Conservation (phyloP, 2,113 vertebrate species). For the Lynx canadensis region DNA sequence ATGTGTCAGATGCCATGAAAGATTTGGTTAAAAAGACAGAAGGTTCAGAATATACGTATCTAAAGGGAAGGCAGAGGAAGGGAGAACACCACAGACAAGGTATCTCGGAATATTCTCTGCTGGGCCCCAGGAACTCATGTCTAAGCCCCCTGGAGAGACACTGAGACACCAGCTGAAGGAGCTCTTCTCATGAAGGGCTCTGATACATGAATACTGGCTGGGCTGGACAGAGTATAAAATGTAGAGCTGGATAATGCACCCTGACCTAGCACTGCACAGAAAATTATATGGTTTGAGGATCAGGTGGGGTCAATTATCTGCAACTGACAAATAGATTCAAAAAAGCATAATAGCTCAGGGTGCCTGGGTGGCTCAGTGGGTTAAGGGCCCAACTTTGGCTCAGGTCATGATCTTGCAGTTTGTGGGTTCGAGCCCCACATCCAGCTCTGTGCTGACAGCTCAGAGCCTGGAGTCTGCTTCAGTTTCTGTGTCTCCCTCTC, state of each 20-base stretch:
- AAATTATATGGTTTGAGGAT: neutral
- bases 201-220: neutral
- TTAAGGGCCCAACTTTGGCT: no score
- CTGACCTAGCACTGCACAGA: neutral
- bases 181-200: neutral
- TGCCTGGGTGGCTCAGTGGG: no score
- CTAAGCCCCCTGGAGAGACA: neutral
- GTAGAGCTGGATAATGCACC: neutral
- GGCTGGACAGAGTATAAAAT: neutral
- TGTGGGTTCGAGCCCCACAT: no score
- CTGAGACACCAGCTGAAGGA: neutral
- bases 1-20: neutral
- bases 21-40: neutral
- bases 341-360: neutral
- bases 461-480: no score
- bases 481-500: no score
- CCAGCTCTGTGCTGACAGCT: no score
- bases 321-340: neutral
- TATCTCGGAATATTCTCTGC: neutral
- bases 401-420: no score
- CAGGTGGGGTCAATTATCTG: neutral
- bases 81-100: neutral
- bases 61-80: neutral
- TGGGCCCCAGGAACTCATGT: neutral
- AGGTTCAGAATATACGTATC: neutral